Evolutionary conservation across 2,797 vertebrate species (phyloP), one percentile per base, ranked within the genome.

Genomic region (Pteronotus mesoamericanus): DNA sequence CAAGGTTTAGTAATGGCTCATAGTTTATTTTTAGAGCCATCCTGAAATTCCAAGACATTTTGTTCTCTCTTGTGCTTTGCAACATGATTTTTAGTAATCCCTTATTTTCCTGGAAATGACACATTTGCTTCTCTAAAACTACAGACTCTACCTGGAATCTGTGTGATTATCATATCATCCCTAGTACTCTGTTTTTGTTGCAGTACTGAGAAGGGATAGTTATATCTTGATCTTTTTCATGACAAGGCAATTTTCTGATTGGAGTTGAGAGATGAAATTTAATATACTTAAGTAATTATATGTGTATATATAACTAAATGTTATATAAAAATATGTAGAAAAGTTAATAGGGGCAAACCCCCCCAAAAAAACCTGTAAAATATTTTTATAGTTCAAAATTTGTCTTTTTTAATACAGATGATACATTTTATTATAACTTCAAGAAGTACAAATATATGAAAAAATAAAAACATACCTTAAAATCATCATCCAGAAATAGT

Each of bases 21-120:
- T 93, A 71, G 24, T 71, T 77, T 93, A 75, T 78, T 97, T 95
- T 96, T 86, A 93, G 15, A 89, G 69, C 48, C n/a, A 69, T 86
- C 48, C 34, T 83, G 37, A 94, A 93, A 94, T 96, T 93, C 69
- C 83, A 89, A 42, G 53, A 42, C 53, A 82, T 71, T 93, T 95
- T 94, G 37, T 83, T 78, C 55, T 94, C 46, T 71, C 18, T 37
- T 55, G 1, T 26, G 34, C 11, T 85, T 68, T 86, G 15, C 32
- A 78, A 61, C 14, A 64, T 86, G 74, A 71, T 72, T 96, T 94
- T 91, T 90, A 85, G 89, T 48, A 75, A 92, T 86, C 53, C 4
- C n/a, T 46, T 61, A 34, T 85, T 96, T 22, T 39, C n/a, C 26
- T 96, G 37, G 32, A 89, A 92, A 80, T 85, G 39, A 53, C 51